Base-by-base conservation (phyloP, 2,888 invertebrate species). In the Clostera curtula region DNA sequence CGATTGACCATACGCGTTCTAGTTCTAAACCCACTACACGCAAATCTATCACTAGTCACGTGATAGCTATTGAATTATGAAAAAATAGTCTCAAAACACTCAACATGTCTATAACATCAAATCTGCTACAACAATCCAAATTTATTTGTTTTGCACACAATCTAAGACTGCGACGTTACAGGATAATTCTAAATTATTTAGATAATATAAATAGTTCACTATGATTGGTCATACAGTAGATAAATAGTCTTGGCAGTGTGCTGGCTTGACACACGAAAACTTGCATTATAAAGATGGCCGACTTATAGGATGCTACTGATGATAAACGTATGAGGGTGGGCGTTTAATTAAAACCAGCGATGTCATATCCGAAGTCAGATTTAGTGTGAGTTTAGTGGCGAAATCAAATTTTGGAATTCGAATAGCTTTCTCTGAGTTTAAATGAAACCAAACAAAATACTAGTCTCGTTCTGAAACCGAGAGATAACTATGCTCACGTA, bases 191-290 rank as follows among this genome's bases (percentile, higher is more conserved):
- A 28, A 5, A 4, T 40, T 48, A 32, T 5, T 29, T 40, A 32
- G 24, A 36, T 40, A 43, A 43, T 32, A 40, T 23, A 31, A 43
- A 25, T 36, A 31, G 34, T 15, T 15, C n/a, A n/a, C n/a, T 31
- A 39, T 22, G 30, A 49, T 49, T 49, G 48, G 49, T 49, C 48
- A 43, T 31, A 45, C 27, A 40, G 37, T 12, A 13, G 30, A 38
- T 34, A n/a, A 38, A 25, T 34, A 34, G 25, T 20, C 35, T 48
- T 45, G 43, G 40, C 47, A 47, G 43, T 48, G 33, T 36, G 26
- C 36, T 41, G 17, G 29, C 36, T 40, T 40, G 43, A 34, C 31
- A 42, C 31, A 31, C 33, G 39, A 41, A 34, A 11, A 41, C n/a
- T n/a, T n/a, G n/a, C n/a, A n/a, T n/a, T n/a, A n/a, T n/a, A n/a